A percentile compares a stretch with the other conserved stretches of the same genome.
Conservation (phyloP, 2,113 vertebrate species). For the Isurus oxyrinchus region DNA sequence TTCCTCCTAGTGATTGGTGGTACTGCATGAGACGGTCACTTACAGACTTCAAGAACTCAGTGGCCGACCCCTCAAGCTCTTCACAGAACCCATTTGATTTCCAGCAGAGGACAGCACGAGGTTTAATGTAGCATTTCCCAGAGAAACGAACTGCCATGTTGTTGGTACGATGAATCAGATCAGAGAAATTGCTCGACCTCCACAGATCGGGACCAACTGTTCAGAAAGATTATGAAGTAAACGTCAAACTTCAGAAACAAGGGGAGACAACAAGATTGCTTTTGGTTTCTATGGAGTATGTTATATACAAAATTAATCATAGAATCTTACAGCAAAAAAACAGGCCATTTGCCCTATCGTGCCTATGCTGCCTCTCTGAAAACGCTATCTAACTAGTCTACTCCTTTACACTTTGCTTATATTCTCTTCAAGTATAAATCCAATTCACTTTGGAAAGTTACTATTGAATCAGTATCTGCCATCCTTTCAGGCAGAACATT, state of each 20-base stretch:
- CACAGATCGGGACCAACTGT: conserved; percentile 10
- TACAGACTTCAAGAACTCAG: not conserved
- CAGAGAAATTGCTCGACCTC: conserved; percentile 10
- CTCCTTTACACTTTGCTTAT: not conserved
- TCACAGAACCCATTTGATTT: not conserved
- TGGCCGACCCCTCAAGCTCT: not conserved
- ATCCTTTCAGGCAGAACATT: not conserved
- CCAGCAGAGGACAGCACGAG: not conserved
- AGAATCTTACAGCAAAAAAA: not conserved
- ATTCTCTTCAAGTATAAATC: not conserved
- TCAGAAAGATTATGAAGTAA: not conserved
- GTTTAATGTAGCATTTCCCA: conserved; percentile 26
- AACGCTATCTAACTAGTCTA: not conserved
- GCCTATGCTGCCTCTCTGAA: not conserved
- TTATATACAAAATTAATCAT: not conserved
- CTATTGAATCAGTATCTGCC: not conserved
- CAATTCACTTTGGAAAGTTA: not conserved
- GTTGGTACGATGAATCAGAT: not conserved
- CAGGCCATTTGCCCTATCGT: not conserved
- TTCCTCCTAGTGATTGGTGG: not conserved
- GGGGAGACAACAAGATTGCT: not conserved
- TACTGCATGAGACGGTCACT: not conserved
- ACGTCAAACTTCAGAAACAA: not conserved
- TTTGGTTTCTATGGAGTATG: not conserved
- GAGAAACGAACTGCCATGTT: not conserved